Conservation (phyloP, 1,140 invertebrate species). For the Drosophila santomea region DNA sequence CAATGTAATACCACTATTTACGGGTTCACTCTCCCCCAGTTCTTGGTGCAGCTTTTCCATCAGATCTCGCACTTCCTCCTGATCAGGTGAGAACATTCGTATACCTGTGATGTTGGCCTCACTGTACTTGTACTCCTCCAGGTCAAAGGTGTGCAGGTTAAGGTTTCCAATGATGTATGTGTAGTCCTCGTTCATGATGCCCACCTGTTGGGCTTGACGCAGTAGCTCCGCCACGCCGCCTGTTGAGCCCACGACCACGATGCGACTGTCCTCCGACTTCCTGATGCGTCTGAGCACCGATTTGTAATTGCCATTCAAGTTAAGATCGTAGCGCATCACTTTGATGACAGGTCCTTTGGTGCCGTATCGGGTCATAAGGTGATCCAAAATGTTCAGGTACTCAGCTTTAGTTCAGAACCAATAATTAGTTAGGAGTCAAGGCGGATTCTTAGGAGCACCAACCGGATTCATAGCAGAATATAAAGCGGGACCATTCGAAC, state of each 20-base stretch:
- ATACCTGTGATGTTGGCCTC: conserved; percentile 94
- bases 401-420: conserved; percentile 63
- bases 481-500: conserved; percentile 93
- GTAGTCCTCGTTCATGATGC: conserved; percentile 91
- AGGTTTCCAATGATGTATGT: conserved; percentile 92
- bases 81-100: conserved; percentile 88
- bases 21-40: conserved; percentile 59
- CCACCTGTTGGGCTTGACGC: conserved; percentile 92
- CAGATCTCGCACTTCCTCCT: conserved; percentile 64
- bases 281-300: conserved; percentile 85
- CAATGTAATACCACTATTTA: conserved; percentile 35
- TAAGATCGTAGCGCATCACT: conserved; percentile 86
- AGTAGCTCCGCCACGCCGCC: conserved; percentile 89
- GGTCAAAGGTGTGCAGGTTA: conserved; percentile 92
- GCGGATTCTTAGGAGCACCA: background rate
- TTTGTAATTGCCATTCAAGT: conserved; percentile 84
- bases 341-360: conserved; percentile 86
- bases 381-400: conserved; percentile 90
- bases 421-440: background rate
- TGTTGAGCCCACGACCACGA: conserved; percentile 91
- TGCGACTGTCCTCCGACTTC: conserved; percentile 88
- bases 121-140: conserved; percentile 92
- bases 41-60: conserved; percentile 59
- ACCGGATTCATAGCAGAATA: conserved; percentile 92
- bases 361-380: conserved; percentile 90